Percentiles rank a stretch among this genome's conserved stretches.
These are phyloP conservation scores for Pangasius krempfi DNA, from an alignment of 2,797 vertebrate species.

Conservation along the genomic window DNA sequence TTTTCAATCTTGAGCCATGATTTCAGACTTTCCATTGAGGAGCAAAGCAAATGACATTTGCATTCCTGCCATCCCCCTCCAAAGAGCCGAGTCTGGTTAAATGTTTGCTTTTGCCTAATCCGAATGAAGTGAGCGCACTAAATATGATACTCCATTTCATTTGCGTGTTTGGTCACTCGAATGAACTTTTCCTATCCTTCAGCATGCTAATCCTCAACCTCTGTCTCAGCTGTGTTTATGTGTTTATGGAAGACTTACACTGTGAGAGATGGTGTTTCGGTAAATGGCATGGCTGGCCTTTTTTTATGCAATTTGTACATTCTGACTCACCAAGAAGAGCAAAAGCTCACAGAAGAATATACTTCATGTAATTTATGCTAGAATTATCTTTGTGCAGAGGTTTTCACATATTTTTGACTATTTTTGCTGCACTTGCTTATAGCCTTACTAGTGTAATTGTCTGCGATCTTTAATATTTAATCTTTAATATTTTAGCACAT, in stretches of 20 bases:
- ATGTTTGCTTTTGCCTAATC: conserved; percentile 77
- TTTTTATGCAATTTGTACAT: conserved; percentile 65
- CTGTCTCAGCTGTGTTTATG: conserved; percentile 27
- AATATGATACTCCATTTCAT: conserved; percentile 74
- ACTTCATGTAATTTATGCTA: conserved; percentile 60
- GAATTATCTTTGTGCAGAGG: conserved; percentile 68
- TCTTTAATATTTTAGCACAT: conserved; percentile 40
- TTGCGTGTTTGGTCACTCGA: conserved; percentile 69
- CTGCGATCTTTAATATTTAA: conserved; percentile 57
- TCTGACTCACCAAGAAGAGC: conserved; percentile 65
- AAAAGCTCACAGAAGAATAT: conserved; percentile 67
- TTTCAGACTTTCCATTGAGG: conserved; percentile 75
- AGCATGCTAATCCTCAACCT: conserved; percentile 55
- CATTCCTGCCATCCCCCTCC: conserved; percentile 64
- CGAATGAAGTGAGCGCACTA: conserved; percentile 75
- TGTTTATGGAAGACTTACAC: neutral
- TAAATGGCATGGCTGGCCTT: conserved; percentile 12
- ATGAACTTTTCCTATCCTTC: conserved; percentile 66
- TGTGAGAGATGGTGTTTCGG: neutral
- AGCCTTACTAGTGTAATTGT: conserved; percentile 70
- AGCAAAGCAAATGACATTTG: conserved; percentile 73
- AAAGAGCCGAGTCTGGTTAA: conserved; percentile 72
- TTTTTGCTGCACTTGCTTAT: conserved; percentile 70
- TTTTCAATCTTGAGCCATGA: conserved; percentile 54
- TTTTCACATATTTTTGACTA: conserved; percentile 66